Evolutionary conservation across 1,140 invertebrate genomes (phyloP).

Genomic region (Panonychus citri): DNA sequence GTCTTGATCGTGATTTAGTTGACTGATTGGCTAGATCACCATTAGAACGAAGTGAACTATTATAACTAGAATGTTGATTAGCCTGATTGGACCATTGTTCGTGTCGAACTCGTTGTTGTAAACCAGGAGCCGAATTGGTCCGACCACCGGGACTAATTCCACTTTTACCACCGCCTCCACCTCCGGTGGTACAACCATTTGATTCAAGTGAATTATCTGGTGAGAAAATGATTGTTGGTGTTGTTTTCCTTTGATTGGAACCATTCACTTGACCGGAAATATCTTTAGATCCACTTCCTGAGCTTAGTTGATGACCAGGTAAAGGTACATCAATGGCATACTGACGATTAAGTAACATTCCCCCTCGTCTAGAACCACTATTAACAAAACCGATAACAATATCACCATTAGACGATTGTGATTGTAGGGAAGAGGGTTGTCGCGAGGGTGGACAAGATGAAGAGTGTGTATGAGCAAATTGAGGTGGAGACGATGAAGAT

Average conservation of each 20-base stretch:
- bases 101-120: background rate
- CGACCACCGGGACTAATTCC: background rate
- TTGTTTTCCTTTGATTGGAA: background rate
- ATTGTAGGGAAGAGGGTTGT: background rate
- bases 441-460: background rate
- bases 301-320: background rate
- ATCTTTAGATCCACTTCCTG: background rate
- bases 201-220: constrained; percentile 11
- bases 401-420: too few relatives aligned
- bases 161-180: background rate
- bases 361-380: too few relatives aligned
- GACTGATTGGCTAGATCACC: constrained; percentile 4
- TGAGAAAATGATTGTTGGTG: constrained; percentile 8
- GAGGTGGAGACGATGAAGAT: background rate
- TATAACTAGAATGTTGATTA: constrained; percentile 8
- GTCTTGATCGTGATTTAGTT: constrained; percentile 6
- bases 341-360: constrained; percentile 2
- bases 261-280: background rate
- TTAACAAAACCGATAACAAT: too few relatives aligned
- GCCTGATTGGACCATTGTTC: constrained; percentile 7
- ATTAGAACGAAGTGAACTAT: constrained; percentile 9
- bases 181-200: background rate
- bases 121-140: background rate
- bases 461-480: too few relatives aligned
- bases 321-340: constrained; percentile 7